Percentiles rank a stretch among this genome's conserved stretches.
phyloP scores from a whole-genome alignment of 2,888 invertebrate genomes.

The Megaustenia siamemsis region DNA sequence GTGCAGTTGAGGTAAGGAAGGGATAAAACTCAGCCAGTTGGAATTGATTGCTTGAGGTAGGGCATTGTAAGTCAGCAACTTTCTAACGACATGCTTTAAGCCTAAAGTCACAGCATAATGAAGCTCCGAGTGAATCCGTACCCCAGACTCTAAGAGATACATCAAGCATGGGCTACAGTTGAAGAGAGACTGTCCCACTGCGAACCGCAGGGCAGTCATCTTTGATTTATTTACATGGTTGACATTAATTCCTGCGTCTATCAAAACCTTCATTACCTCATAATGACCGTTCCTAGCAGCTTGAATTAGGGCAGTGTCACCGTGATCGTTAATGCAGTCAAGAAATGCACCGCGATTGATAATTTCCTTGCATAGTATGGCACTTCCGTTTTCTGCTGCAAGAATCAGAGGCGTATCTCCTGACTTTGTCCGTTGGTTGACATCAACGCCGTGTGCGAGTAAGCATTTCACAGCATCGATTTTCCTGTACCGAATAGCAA shows the following conservation, averaged over 20 bases:
- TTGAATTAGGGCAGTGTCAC: slow-evolving; percentile 40
- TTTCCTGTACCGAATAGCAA: slow-evolving; percentile 21
- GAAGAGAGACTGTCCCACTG: slow-evolving; percentile 28
- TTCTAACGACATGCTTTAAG: slow-evolving; percentile 19
- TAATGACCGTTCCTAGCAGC: slow-evolving; percentile 28
- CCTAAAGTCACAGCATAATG: slow-evolving; percentile 31
- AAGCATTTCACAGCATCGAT: slow-evolving; percentile 3
- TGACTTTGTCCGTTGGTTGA: slow-evolving; percentile 19
- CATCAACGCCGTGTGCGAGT: background rate
- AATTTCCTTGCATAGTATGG: background rate
- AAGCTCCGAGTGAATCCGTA: slow-evolving; percentile 25
- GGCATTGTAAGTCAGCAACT: background rate
- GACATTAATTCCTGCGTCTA: slow-evolving; percentile 20
- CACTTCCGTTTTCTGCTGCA: slow-evolving; percentile 16
- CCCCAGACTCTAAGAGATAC: slow-evolving; percentile 7
- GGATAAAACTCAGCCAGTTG: background rate
- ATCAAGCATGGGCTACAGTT: slow-evolving; percentile 22
- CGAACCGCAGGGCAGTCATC: slow-evolving; percentile 25
- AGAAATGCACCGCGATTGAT: slow-evolving; percentile 33
- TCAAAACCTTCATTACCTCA: slow-evolving; percentile 13
- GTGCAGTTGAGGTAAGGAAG: background rate
- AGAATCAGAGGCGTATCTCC: slow-evolving; percentile 26
- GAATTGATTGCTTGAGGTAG: background rate
- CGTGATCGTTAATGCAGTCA: slow-evolving; percentile 9
- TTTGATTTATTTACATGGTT: slow-evolving; percentile 11